These are phyloP conservation scores for Ips typographus DNA, from an alignment of 1,140 invertebrate genomes.

Conservation along the genomic window DNA sequence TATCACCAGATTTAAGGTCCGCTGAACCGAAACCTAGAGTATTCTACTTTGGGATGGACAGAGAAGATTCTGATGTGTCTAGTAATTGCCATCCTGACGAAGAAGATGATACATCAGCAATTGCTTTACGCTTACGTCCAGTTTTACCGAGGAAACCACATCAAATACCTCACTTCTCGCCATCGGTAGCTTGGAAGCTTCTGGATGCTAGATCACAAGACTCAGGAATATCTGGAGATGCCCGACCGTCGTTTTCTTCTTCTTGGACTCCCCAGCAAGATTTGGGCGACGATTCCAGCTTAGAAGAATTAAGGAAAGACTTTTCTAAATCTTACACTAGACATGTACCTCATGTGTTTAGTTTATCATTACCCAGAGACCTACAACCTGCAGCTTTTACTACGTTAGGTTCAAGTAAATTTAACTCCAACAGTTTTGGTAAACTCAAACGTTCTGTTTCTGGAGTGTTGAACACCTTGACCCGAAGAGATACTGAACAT, in stretches of 20 bases:
- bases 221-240: slow-evolving; percentile 73
- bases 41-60: slow-evolving; percentile 78
- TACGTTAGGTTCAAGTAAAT: slow-evolving; percentile 41
- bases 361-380: slow-evolving; percentile 69
- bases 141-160: slow-evolving; percentile 75
- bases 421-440: slow-evolving; percentile 65
- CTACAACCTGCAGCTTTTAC: slow-evolving; percentile 53
- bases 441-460: slow-evolving; percentile 70
- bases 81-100: slow-evolving; percentile 53
- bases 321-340: slow-evolving; percentile 21
- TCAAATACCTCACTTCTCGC: slow-evolving; percentile 76
- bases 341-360: slow-evolving; percentile 66
- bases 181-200: slow-evolving; percentile 77
- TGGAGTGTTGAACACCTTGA: slow-evolving; percentile 59
- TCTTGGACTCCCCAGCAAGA: slow-evolving; percentile 82
- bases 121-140: slow-evolving; percentile 71
- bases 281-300: slow-evolving; percentile 65
- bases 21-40: slow-evolving; percentile 60
- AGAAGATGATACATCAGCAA: slow-evolving; percentile 56
- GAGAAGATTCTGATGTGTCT: slow-evolving; percentile 54
- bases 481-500: slow-evolving; percentile 38
- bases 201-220: slow-evolving; percentile 68
- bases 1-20: slow-evolving; percentile 51
- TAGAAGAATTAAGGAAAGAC: slow-evolving; percentile 57
- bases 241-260: slow-evolving; percentile 22